Conservation (phyloP, 2,888 invertebrate genomes). For the Apotomis capreana region DNA sequence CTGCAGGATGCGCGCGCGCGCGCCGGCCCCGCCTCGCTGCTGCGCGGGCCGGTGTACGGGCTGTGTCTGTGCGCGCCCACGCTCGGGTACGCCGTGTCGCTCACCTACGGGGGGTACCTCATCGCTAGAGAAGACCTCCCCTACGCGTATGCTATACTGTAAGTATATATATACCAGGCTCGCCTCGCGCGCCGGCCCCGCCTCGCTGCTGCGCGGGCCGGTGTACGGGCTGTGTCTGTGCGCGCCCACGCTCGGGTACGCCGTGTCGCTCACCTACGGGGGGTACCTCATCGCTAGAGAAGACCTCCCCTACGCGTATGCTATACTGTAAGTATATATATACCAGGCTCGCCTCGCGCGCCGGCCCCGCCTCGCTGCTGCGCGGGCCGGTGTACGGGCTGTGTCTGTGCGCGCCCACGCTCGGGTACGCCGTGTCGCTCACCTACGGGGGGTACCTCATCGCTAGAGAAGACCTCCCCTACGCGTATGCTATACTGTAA, state of each 20-base stretch:
- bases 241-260: conserved; percentile 88
- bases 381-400: too few species aligned
- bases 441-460: too few species aligned
- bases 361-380: too few species aligned
- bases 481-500: too few species aligned
- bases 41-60: conserved; percentile 87
- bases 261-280: conserved; percentile 87
- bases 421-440: too few species aligned
- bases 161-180: conserved; percentile 52
- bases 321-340: conserved; percentile 84
- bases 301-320: conserved; percentile 84
- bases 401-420: too few species aligned
- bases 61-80: conserved; percentile 88
- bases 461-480: too few species aligned
- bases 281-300: conserved; percentile 86
- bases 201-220: conserved; percentile 83
- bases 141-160: conserved; percentile 88
- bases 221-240: conserved; percentile 88
- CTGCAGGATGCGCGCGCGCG: conserved; percentile 68
- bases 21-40: conserved; percentile 71
- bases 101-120: conserved; percentile 88
- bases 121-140: conserved; percentile 84
- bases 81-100: conserved; percentile 87
- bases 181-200: conserved; percentile 50
- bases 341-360: too few species aligned